Conservation (phyloP, 2,888 invertebrate species). For the Hydriomena furcata region DNA sequence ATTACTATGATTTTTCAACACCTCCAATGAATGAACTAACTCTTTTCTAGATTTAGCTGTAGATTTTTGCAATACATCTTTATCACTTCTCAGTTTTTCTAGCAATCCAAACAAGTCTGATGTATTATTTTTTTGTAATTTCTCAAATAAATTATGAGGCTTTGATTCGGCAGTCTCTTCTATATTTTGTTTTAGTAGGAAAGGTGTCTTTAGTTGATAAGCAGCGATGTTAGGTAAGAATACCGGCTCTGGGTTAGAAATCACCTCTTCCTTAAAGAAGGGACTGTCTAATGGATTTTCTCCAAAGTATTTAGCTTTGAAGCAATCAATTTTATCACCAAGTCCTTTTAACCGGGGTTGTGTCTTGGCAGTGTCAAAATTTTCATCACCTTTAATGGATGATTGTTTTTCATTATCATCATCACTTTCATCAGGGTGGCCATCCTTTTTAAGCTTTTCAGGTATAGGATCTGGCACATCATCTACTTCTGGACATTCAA, state of each 20-base stretch:
- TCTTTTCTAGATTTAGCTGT: conserved; percentile 33
- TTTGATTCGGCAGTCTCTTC: conserved; percentile 31
- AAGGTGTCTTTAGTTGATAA: conserved; percentile 39
- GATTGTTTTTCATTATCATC: conserved; percentile 46
- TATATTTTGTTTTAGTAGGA: conserved; percentile 4
- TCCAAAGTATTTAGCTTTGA: conserved; percentile 89
- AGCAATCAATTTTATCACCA: conserved; percentile 89
- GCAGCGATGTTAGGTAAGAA: conserved; percentile 44
- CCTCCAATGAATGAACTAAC: conserved; percentile 23
- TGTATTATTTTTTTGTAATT: conserved; percentile 30
- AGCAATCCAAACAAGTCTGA: conserved; percentile 44
- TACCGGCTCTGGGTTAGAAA: conserved; percentile 75
- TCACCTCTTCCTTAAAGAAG: conserved; percentile 84
- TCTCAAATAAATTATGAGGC: conserved; percentile 20
- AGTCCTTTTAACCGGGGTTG: conserved; percentile 84
- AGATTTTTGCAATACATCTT: conserved; percentile 35
- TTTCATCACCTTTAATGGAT: conserved; percentile 47
- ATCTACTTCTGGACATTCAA: conserved; percentile 82
- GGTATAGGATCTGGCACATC: conserved; percentile 81
- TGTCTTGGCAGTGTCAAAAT: conserved; percentile 55
- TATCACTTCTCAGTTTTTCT: conserved; percentile 44
- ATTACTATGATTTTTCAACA: conserved; percentile 17
- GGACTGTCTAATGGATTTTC: conserved; percentile 90
- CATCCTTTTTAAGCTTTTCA: conserved; percentile 66
- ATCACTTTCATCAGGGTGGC: conserved; percentile 58